phyloP scores from a whole-genome alignment of 2,888 invertebrate genomes.

The Patella pellucida region DNA sequence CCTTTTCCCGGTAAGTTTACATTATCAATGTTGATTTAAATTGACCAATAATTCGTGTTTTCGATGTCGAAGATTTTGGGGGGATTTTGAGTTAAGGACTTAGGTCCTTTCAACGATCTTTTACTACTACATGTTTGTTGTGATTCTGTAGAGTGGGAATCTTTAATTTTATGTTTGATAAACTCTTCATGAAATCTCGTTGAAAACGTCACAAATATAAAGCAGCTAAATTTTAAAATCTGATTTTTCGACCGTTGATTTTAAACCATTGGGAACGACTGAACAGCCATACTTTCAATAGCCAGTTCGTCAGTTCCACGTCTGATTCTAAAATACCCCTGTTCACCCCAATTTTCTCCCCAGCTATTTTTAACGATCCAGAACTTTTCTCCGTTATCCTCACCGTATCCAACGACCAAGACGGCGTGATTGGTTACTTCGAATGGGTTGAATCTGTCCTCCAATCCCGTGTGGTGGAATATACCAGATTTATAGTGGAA shows the following conservation, averaged over 20 bases:
- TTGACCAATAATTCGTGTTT: too few relatives aligned
- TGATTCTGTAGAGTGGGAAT: too few relatives aligned
- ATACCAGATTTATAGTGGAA: slow-evolving; percentile 70
- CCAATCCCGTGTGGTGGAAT: slow-evolving; percentile 71
- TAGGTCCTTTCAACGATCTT: too few relatives aligned
- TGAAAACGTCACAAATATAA: too few relatives aligned
- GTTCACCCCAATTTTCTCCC: slow-evolving; percentile 68
- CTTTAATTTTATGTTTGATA: too few relatives aligned
- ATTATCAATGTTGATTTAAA: too few relatives aligned
- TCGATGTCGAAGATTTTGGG: too few relatives aligned
- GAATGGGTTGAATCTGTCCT: slow-evolving; percentile 71
- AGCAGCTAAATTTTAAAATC: too few relatives aligned
- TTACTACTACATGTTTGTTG: too few relatives aligned
- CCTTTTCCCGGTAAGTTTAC: too few relatives aligned
- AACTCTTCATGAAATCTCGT: too few relatives aligned
- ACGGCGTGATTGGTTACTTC: slow-evolving; percentile 73
- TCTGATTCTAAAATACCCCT: slow-evolving; percentile 69
- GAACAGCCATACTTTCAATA: slow-evolving; percentile 70
- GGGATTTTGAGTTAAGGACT: too few relatives aligned
- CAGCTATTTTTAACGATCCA: slow-evolving; percentile 72
- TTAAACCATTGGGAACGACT: slow-evolving; percentile 57
- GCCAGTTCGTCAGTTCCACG: slow-evolving; percentile 69
- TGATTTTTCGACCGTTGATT: not conserved
- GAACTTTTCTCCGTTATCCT: slow-evolving; percentile 66
- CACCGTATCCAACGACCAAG: slow-evolving; percentile 73